These are phyloP conservation scores for Glyptemys insculpta DNA, from an alignment of 2,797 vertebrate species.

Conservation along the genomic window DNA sequence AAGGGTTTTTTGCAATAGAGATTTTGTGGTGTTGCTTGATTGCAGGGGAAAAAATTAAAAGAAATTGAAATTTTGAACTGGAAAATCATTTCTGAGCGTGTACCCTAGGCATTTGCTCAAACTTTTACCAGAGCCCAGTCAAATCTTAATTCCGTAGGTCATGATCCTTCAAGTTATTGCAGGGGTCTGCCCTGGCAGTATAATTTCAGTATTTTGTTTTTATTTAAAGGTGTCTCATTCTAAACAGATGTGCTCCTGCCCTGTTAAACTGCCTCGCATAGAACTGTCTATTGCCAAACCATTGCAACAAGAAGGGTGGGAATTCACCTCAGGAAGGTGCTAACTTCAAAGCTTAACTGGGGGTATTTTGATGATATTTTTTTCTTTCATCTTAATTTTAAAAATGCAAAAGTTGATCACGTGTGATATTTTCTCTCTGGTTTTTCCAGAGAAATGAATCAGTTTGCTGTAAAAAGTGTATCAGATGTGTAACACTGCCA, in stretches of 20 bases:
- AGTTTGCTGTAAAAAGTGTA: not conserved
- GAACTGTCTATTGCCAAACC: conserved; percentile 10
- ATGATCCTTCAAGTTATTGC: not conserved
- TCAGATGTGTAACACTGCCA: not conserved
- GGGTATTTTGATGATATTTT: conserved; percentile 12
- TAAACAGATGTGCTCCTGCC: not conserved
- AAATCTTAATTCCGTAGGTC: not conserved
- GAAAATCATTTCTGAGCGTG: not conserved
- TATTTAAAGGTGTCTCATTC: not conserved
- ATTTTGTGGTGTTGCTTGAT: not conserved
- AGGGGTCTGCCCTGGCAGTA: not conserved
- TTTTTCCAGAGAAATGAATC: not conserved
- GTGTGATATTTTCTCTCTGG: not conserved
- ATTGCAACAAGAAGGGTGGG: conserved; percentile 19
- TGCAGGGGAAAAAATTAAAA: not conserved
- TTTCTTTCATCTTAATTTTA: not conserved
- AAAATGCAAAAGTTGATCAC: not conserved
- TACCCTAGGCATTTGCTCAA: not conserved
- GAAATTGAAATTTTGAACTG: not conserved
- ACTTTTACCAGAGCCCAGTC: not conserved
- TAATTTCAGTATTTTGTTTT: conserved; percentile 1
- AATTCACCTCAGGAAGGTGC: conserved; percentile 29
- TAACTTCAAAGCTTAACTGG: conserved; percentile 42
- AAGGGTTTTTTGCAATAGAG: not conserved
- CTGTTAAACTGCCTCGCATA: not conserved